Base-by-base conservation (phyloP, 2,113 vertebrate species). In the Alces alces region DNA sequence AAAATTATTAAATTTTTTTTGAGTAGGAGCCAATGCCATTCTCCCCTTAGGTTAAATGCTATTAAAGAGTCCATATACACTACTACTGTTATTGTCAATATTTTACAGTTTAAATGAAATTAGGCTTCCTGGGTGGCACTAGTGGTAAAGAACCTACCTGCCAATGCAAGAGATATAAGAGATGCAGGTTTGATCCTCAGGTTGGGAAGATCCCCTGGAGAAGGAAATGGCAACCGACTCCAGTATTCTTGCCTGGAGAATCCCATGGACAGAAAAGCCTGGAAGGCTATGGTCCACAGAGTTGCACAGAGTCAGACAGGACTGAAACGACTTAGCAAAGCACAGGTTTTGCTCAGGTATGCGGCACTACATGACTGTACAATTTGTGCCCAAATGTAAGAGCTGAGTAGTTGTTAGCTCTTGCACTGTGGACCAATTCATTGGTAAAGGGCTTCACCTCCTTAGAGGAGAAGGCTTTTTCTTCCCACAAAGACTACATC, bases 81-180 rank as follows among this genome's bases (percentile, higher is more conserved):
- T 36, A 14, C 36, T 93, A 23, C 13, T 60, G 21, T 86, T 14
- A 8, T 36, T 7, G 57, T 43, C 2, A 25, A n/a, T 78, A 89
- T 55, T 78, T 93, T 52, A 45, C 2, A 54, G 52, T 79, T 78
- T 66, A 70, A 84, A n/a, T 86, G 19, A 92, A 96, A 92, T 47
- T 28, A 23, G 0, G 60, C 61, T 91, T 60, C 61, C n/a, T 36
- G 39, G n/a, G 19, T 39, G 10, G 66, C 66, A 23, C n/a, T 70
- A 70, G n/a, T 70, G n/a, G 66, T 70, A 39, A 70, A 70, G 66
- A 39, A 39, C n/a, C 19, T 70, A 21, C n/a, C 66, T 70, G n/a
- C 66, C 19, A 70, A 23, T 39, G 19, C 19, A 70, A 70, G 66
- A 39, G 66, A 70, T 39, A 10, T 70, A 70, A 70, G 5, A 39